phyloP scores from a whole-genome alignment of 2,797 vertebrate genomes.

The Sebastes nivosus region DNA sequence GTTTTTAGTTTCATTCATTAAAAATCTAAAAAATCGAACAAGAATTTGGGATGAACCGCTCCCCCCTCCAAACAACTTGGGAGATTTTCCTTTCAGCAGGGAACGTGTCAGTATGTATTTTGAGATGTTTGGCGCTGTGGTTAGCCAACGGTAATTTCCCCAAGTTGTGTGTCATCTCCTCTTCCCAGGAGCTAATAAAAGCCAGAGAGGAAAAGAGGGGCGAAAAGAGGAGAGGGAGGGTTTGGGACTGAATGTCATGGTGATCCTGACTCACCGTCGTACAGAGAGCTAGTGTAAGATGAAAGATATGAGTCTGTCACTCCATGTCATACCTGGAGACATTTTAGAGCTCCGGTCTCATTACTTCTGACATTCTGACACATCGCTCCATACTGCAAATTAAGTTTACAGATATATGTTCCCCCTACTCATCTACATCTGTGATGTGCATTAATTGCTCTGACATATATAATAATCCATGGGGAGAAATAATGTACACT shows the following conservation, averaged over 20 bases:
- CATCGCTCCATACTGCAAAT: not conserved
- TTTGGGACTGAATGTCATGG: constrained; percentile 9
- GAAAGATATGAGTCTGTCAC: not conserved
- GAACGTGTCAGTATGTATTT: constrained; percentile 34
- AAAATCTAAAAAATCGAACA: not conserved
- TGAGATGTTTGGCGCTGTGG: constrained; percentile 38
- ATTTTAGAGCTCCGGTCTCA: not conserved
- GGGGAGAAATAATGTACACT: accelerated
- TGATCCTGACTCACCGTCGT: constrained; percentile 1
- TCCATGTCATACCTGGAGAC: not conserved
- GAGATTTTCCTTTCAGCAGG: constrained; percentile 17
- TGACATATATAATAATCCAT: not conserved
- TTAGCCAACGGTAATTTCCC: constrained; percentile 33
- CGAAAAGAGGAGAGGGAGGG: constrained; percentile 8
- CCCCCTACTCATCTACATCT: not conserved
- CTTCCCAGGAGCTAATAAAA: constrained; percentile 59
- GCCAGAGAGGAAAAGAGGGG: constrained; percentile 23
- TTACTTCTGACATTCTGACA: not conserved
- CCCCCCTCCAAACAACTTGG: not conserved
- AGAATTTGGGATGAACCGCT: not conserved
- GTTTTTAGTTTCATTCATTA: constrained; percentile 13
- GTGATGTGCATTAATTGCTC: not conserved
- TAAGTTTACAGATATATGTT: not conserved
- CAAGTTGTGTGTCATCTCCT: constrained; percentile 51
- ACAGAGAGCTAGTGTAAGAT: constrained; percentile 39